Evolutionary conservation across 1,140 invertebrate genomes (phyloP).

Genomic region (Nephila pilipes): DNA sequence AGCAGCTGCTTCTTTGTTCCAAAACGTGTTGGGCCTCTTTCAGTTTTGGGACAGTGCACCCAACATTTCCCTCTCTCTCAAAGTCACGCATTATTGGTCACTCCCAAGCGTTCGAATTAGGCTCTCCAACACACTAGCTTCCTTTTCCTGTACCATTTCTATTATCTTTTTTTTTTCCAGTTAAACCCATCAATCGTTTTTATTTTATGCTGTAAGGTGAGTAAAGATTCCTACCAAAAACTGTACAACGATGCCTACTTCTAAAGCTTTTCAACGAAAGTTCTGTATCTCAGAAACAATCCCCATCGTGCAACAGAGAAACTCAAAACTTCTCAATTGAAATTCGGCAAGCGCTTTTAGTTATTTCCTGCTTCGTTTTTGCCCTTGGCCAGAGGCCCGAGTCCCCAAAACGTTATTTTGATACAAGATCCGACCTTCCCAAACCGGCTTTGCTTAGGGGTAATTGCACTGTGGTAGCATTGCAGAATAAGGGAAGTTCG

Average conservation of each 20-base stretch:
- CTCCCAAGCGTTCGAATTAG: background rate
- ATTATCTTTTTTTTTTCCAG: background rate
- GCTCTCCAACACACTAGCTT: background rate
- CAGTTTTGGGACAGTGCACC: background rate
- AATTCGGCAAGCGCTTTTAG: background rate
- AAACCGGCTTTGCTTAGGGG: slow-evolving; percentile 30
- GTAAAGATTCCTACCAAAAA: background rate
- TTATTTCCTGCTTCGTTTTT: slow-evolving; percentile 18
- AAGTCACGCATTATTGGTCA: slow-evolving; percentile 22
- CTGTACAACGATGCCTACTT: background rate
- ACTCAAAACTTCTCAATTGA: background rate
- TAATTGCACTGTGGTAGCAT: slow-evolving; percentile 14
- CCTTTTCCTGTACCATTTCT: background rate
- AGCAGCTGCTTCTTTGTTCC: background rate
- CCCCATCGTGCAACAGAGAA: background rate
- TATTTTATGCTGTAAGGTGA: background rate
- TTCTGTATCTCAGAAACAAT: background rate
- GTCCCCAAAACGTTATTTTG: slow-evolving; percentile 22
- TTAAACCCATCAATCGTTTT: background rate
- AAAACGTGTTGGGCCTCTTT: background rate
- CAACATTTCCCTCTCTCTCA: background rate
- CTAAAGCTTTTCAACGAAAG: background rate
- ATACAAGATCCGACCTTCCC: slow-evolving; percentile 24
- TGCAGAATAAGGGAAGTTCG: background rate
- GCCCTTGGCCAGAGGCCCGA: slow-evolving; percentile 29